Evolutionary conservation across 1,140 invertebrate genomes (phyloP).

Genomic region (Trypoxylus dichotomus): DNA sequence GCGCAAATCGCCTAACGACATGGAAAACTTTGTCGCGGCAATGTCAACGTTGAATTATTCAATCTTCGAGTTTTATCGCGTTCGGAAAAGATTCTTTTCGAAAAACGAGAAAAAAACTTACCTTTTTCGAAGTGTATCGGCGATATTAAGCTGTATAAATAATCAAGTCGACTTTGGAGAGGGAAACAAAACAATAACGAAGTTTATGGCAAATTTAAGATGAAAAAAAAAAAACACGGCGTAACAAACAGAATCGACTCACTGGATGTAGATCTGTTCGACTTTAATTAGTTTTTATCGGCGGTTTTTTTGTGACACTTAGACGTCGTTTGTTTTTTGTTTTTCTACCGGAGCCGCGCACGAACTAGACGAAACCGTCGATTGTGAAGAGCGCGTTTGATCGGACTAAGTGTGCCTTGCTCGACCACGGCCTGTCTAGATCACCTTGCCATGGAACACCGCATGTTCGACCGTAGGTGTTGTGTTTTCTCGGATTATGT

Average conservation of each 20-base stretch:
- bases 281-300: not conserved
- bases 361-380: not conserved
- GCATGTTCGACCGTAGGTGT: not conserved
- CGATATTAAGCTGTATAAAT: not conserved
- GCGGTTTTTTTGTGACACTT: not conserved
- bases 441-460: constrained; percentile 4
- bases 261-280: not conserved
- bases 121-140: too few species aligned
- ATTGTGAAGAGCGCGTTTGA: not conserved
- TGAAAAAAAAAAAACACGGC: not conserved
- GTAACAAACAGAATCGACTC: not conserved
- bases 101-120: too few species aligned
- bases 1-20: not conserved
- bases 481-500: not conserved
- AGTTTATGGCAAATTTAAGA: not conserved
- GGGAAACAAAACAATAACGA: not conserved
- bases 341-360: not conserved
- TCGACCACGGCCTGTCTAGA: not conserved
- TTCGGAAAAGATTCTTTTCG: too few species aligned
- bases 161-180: not conserved
- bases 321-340: not conserved
- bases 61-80: too few species aligned
- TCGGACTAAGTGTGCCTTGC: not conserved
- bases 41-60: too few species aligned
- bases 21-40: too few species aligned